Percentiles rank a stretch among this genome's conserved stretches.
Conservation (phyloP, 64 coral and sea anemone genomes). For the Stichodactyla mertensii region DNA sequence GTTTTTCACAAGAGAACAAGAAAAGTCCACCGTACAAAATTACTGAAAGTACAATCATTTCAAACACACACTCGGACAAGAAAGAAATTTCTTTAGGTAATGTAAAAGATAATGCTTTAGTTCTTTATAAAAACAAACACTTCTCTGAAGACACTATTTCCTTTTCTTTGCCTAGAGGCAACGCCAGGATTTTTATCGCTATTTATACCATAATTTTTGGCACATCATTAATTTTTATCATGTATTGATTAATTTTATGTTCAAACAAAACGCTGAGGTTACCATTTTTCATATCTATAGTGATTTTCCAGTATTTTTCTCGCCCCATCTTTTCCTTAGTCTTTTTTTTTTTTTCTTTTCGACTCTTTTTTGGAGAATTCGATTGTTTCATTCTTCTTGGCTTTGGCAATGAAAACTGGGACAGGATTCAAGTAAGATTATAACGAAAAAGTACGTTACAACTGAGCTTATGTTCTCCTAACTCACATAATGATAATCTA, state of each 20-base stretch:
- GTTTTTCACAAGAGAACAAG: too few species aligned
- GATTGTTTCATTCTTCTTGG: too few species aligned
- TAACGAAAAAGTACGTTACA: too few species aligned
- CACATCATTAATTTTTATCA: background rate
- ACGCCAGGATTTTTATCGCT: background rate
- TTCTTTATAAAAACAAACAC: background rate
- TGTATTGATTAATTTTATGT: background rate
- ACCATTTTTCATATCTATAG: background rate
- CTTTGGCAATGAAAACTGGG: too few species aligned
- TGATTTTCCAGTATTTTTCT: background rate
- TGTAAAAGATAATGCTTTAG: background rate
- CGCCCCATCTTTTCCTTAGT: background rate
- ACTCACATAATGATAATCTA: too few species aligned
- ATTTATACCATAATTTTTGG: slow-evolving; percentile 3
- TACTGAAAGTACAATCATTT: too few species aligned
- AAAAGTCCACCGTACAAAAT: too few species aligned
- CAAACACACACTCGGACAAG: too few species aligned
- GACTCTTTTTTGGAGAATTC: too few species aligned
- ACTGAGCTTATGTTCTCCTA: too few species aligned
- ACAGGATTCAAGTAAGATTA: too few species aligned
- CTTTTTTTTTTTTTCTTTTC: background rate
- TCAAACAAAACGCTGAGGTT: background rate
- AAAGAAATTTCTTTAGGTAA: background rate
- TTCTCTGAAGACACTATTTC: background rate
- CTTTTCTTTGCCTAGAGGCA: background rate